These are phyloP conservation scores for Bombycilla garrulus DNA, from an alignment of 2,113 vertebrate genomes.

Conservation along the genomic window DNA sequence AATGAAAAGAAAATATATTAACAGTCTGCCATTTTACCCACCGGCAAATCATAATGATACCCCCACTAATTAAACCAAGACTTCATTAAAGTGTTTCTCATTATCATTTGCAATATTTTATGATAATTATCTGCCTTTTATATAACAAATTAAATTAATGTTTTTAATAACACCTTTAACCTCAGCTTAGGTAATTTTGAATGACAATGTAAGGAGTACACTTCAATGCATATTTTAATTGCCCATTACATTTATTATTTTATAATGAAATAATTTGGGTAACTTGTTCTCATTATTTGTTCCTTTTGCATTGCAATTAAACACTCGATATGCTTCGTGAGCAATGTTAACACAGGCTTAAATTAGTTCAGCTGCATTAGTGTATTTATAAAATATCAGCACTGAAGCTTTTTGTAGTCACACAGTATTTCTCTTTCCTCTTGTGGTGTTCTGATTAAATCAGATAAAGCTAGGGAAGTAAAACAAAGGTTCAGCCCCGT, in stretches of 20 bases:
- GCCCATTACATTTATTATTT: conserved; percentile 71
- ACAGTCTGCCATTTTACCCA: conserved; percentile 53
- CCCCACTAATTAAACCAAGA: conserved; percentile 54
- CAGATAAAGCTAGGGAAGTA: not conserved
- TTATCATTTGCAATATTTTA: conserved; percentile 72
- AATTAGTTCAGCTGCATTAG: conserved; percentile 52
- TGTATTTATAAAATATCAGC: conserved; percentile 30
- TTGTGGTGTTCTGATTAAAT: not conserved
- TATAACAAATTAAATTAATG: conserved; percentile 74
- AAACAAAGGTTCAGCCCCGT: not conserved
- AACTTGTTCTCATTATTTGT: conserved; percentile 64
- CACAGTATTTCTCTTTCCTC: not conserved
- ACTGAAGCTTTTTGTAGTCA: not conserved
- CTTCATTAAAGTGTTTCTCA: conserved; percentile 70
- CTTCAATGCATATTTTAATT: conserved; percentile 72
- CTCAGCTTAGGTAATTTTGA: conserved; percentile 64
- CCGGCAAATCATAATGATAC: conserved; percentile 51
- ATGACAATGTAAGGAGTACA: conserved; percentile 65
- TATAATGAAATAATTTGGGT: conserved; percentile 59
- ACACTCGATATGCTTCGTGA: conserved; percentile 47
- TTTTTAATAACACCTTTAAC: conserved; percentile 76
- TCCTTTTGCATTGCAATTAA: conserved; percentile 50
- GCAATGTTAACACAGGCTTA: conserved; percentile 49
- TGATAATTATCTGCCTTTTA: conserved; percentile 70
- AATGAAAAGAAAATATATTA: conserved; percentile 64